Evolutionary conservation across 2,113 vertebrate genomes (phyloP).

Genomic region (Symphodus melops): DNA sequence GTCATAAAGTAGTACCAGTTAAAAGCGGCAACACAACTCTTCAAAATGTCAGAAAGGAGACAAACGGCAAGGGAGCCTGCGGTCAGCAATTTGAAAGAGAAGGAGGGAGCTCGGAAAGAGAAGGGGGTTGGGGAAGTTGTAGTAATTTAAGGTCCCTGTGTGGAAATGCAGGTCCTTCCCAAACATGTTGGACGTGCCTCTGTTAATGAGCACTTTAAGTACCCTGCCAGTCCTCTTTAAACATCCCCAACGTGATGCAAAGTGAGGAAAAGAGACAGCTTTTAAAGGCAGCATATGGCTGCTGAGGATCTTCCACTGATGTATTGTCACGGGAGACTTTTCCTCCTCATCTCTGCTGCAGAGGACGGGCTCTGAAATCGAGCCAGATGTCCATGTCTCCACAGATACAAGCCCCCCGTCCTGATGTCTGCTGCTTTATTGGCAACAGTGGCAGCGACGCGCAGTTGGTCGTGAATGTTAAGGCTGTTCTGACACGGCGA

Average conservation of each 20-base stretch:
- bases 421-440: constrained; percentile 69
- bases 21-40: constrained; percentile 25
- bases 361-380: constrained; percentile 61
- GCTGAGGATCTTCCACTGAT: constrained; percentile 65
- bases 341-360: constrained; percentile 33
- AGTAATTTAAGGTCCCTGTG: constrained; percentile 53
- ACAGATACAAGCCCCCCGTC: constrained; percentile 40
- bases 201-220: constrained; percentile 73
- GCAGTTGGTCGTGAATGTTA: constrained; percentile 54
- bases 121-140: neutral
- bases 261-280: constrained; percentile 60
- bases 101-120: neutral
- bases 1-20: constrained; percentile 40
- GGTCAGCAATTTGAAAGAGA: constrained; percentile 42
- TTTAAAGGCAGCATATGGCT: constrained; percentile 80
- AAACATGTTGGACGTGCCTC: constrained; percentile 69
- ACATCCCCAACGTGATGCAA: constrained; percentile 60
- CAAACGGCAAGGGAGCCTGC: constrained; percentile 24
- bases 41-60: constrained; percentile 46
- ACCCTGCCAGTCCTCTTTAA: constrained; percentile 66
- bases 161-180: constrained; percentile 44
- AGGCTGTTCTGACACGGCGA: constrained; percentile 29
- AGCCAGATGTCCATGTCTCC: constrained; percentile 77
- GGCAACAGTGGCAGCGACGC: constrained; percentile 32
- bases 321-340: constrained; percentile 66